A percentile compares a stretch with the other conserved stretches of the same genome.
Conservation (phyloP, 2,797 vertebrate genomes). For the Myotis planiceps region DNA sequence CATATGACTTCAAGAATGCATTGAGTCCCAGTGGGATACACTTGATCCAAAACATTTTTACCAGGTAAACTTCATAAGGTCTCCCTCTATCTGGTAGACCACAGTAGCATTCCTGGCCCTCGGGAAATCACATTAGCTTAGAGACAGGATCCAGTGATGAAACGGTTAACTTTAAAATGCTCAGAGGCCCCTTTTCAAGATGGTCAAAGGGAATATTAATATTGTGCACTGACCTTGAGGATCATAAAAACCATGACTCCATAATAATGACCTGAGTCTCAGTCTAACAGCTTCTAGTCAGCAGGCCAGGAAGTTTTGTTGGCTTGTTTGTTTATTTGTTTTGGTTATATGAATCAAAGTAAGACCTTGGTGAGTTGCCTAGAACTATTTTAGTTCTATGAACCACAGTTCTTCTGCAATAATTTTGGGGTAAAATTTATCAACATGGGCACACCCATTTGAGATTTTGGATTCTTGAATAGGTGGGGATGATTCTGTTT, state of each 20-base stretch:
- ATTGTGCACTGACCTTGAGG: not conserved
- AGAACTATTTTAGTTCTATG: not conserved
- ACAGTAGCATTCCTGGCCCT: rapidly evolving
- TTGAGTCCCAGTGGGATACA: not conserved
- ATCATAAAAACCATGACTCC: not conserved
- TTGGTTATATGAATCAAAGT: not conserved
- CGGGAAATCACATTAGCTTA: not conserved
- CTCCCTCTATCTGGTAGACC: not conserved
- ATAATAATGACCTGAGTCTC: not conserved
- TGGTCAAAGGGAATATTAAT: not conserved
- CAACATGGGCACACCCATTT: not conserved
- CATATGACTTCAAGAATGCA: not conserved
- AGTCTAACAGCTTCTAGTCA: not conserved
- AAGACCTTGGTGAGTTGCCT: not conserved
- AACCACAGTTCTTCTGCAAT: not conserved
- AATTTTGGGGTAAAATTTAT: not conserved
- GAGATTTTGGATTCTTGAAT: not conserved
- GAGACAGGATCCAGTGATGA: not conserved
- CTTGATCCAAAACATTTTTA: not conserved
- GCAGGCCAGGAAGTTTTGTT: not conserved
- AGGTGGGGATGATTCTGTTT: not conserved
- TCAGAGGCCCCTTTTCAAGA: not conserved
- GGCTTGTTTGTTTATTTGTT: not conserved
- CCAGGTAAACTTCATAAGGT: not conserved
- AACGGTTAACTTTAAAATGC: not conserved